Conservation (phyloP, 2,888 invertebrate genomes). For the Selenia dentaria region DNA sequence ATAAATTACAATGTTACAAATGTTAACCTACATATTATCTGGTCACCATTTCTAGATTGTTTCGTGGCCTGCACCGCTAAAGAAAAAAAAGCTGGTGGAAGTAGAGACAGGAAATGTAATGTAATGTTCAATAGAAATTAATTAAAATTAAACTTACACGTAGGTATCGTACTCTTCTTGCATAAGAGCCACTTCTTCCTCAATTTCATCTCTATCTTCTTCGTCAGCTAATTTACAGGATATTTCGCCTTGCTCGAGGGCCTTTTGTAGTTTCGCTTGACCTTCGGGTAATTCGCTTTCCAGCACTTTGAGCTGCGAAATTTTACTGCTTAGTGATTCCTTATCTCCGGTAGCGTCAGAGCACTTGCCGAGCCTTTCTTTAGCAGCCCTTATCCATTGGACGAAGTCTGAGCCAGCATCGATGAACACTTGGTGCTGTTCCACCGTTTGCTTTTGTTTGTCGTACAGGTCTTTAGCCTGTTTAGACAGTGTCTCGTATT, state of each 20-base stretch:
- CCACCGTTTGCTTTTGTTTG: slow-evolving; percentile 95
- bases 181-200: slow-evolving; percentile 94
- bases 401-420: slow-evolving; percentile 96
- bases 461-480: slow-evolving; percentile 96
- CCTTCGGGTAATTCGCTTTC: slow-evolving; percentile 94
- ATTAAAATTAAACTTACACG: slow-evolving; percentile 80
- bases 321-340: slow-evolving; percentile 93
- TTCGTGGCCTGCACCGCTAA: too few relatives aligned
- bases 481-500: slow-evolving; percentile 95
- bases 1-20: neutral
- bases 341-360: slow-evolving; percentile 97
- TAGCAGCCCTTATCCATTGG: slow-evolving; percentile 96
- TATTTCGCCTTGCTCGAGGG: slow-evolving; percentile 92
- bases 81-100: too few relatives aligned
- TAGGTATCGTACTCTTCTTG: slow-evolving; percentile 96
- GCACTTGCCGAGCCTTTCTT: slow-evolving; percentile 95
- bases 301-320: slow-evolving; percentile 93
- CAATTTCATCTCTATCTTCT: slow-evolving; percentile 95
- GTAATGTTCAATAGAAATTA: neutral
- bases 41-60: too few relatives aligned
- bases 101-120: too few relatives aligned
- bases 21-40: too few relatives aligned
- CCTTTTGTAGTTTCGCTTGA: slow-evolving; percentile 92
- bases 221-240: slow-evolving; percentile 94
- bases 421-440: slow-evolving; percentile 95